Base-by-base conservation (phyloP, 2,888 invertebrate species). In the Drosophila mercatorum region DNA sequence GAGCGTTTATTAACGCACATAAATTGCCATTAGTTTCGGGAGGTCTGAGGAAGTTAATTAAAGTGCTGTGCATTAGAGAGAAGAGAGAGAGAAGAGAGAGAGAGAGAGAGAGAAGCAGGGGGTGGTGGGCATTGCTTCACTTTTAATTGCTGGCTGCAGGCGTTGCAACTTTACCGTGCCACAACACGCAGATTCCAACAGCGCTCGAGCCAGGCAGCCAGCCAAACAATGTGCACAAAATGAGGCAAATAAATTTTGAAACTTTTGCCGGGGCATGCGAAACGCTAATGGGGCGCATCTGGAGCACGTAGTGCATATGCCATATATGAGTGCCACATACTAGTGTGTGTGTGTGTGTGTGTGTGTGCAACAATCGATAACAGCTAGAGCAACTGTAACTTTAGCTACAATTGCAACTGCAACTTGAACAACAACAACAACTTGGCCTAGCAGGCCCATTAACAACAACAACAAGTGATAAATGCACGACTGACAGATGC, bases 231-330 rank as follows among this genome's bases (percentile, higher is more conserved):
- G 83, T 67, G 72, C 71, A 71, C 75, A 74, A 82, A 86, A 88
- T 83, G 84, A 88, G 78, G 85, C 80, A 84, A 83, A 83, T 86
- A 83, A 83, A 86, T 83, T 83, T 74, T 59, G 60, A 75, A 87
- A 83, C 63, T 82, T 84, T 82, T 68, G 59, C 72, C 55, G 65
- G 49, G 55, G 68, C 53, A 69, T 53, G 64, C 64, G 53, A 69
- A 68, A 74, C 72, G 72, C 74, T 77, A 77, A 77, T 77, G 77
- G 77, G 67, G 75, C 78, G 75, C 78, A 78, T 70, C 75, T 71
- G 71, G 46, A 74, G 71, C 77, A 77, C 78, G 75, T 67, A 59
- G 71, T 64, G 43, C 41, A 52, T 59, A 53, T 52, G 38, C 17
- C 38, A 59, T 26, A 60, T 46, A 51, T 40, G 44, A 14, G 22